These are phyloP conservation scores for Helogale parvula DNA, from an alignment of 2,113 vertebrate genomes.

Conservation along the genomic window DNA sequence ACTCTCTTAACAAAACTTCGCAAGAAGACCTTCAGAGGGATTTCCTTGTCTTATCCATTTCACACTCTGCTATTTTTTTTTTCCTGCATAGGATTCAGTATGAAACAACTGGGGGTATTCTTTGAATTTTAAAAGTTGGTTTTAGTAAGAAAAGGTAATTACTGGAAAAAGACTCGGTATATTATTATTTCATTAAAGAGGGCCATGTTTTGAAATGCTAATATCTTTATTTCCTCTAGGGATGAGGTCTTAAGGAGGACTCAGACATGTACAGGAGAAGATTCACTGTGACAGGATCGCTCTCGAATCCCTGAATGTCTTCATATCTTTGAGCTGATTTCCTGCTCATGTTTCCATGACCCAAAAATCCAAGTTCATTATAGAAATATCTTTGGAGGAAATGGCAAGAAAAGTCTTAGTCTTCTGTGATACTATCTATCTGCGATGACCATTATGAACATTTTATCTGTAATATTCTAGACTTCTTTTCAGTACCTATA, in stretches of 20 bases:
- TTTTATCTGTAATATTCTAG: background rate
- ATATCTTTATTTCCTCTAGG: background rate
- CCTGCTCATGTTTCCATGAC: background rate
- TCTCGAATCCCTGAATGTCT: background rate
- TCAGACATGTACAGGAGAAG: background rate
- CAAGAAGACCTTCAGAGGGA: background rate
- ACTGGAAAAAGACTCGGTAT: background rate
- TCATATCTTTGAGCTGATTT: background rate
- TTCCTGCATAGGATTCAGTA: background rate
- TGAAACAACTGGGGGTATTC: background rate
- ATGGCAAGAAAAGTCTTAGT: background rate
- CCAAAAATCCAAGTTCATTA: background rate
- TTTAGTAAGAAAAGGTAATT: constrained; percentile 22
- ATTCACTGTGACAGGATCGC: background rate
- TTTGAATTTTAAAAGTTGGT: background rate
- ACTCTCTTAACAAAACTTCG: background rate
- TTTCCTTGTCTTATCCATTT: background rate
- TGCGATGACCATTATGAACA: background rate
- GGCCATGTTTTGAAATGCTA: background rate
- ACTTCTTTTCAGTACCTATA: background rate
- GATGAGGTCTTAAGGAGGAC: background rate
- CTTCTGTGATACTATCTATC: background rate
- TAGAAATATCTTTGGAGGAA: background rate
- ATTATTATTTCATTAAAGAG: background rate
- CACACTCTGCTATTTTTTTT: background rate